Conservation (phyloP, 2,113 vertebrate species). For the Archilochus colubris region DNA sequence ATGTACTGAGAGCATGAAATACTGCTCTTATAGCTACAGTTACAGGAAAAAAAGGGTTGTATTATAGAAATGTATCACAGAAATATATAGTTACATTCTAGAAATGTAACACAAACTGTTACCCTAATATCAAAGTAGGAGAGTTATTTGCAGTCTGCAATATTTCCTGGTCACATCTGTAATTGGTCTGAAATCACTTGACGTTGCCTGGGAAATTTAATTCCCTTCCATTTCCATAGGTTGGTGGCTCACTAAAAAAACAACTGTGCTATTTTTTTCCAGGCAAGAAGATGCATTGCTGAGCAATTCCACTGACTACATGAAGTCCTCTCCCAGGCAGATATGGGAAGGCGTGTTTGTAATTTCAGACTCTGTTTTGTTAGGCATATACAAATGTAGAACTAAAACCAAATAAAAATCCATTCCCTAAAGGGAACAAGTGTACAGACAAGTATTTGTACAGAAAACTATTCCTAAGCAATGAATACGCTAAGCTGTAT, state of each 20-base stretch:
- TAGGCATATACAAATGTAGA: constrained; percentile 14
- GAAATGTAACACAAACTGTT: neutral
- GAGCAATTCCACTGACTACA: neutral
- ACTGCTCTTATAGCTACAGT: neutral
- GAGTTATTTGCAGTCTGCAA: neutral
- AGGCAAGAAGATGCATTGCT: neutral
- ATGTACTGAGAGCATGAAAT: neutral
- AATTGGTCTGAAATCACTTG: neutral
- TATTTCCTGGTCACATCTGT: neutral
- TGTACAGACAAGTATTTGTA: neutral
- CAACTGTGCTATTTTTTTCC: neutral
- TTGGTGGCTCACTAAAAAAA: neutral
- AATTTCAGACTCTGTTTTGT: constrained; percentile 20
- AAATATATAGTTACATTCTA: neutral
- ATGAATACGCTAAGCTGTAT: neutral
- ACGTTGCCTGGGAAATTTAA: neutral
- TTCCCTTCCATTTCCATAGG: neutral
- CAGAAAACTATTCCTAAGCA: neutral
- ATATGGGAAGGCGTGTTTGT: neutral
- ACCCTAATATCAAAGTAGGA: neutral
- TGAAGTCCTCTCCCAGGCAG: neutral
- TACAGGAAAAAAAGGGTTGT: neutral
- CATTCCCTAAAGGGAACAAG: neutral
- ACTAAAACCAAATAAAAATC: neutral
- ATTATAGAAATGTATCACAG: neutral